Evolutionary conservation across 1,140 invertebrate species (phyloP).

Genomic region (Diabrotica undecimpunctata): DNA sequence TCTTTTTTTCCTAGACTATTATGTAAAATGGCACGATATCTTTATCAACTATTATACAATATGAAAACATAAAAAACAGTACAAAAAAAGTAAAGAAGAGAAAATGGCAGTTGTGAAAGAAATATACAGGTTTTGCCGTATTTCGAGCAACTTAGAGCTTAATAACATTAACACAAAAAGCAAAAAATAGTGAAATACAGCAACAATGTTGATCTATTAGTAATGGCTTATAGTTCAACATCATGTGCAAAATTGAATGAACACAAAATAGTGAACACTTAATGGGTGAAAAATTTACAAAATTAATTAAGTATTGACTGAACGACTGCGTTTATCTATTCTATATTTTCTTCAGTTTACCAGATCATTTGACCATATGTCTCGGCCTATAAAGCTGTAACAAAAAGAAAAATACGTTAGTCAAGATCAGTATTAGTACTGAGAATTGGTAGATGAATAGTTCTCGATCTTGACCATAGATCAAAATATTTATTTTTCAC

Average conservation of each 20-base stretch:
- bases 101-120: conserved; percentile 41
- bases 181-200: conserved; percentile 28
- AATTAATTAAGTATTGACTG: conserved; percentile 16
- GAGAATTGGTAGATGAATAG: too few relatives aligned
- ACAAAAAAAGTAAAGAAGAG: conserved; percentile 35
- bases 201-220: conserved; percentile 18
- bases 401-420: conserved; percentile 21
- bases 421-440: too few relatives aligned
- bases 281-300: conserved; percentile 15
- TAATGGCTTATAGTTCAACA: background rate
- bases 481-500: too few relatives aligned
- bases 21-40: conserved; percentile 22
- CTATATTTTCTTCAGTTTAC: conserved; percentile 24
- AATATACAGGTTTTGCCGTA: conserved; percentile 29
- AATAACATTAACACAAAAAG: conserved; percentile 22
- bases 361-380: conserved; percentile 19
- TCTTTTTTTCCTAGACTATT: conserved; percentile 5
- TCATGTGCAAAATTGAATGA: conserved; percentile 27
- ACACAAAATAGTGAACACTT: conserved; percentile 40
- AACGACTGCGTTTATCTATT: conserved; percentile 22
- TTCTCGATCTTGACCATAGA: too few relatives aligned
- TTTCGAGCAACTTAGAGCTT: conserved; percentile 27
- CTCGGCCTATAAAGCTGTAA: conserved; percentile 29
- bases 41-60: conserved; percentile 22
- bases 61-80: conserved; percentile 35